phyloP scores from a whole-genome alignment of 2,113 vertebrate genomes.

The Trematocara unimaculatum region DNA sequence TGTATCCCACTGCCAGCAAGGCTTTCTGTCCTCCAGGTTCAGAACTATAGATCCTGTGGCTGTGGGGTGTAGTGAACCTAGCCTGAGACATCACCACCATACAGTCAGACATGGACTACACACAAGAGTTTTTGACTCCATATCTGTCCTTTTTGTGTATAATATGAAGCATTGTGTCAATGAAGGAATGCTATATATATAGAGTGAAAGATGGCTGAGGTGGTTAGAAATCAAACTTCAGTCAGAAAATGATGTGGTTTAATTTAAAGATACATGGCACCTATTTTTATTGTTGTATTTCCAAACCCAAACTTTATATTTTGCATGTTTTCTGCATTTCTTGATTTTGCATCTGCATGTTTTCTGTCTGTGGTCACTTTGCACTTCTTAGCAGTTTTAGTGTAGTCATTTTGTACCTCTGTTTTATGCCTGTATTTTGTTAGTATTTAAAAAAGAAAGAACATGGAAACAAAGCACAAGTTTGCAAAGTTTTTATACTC shows the following conservation, averaged over 20 bases:
- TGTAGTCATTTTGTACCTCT: background rate
- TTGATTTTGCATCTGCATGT: background rate
- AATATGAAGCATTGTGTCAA: background rate
- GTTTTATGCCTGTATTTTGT: background rate
- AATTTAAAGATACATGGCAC: background rate
- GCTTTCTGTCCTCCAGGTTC: conserved; percentile 52
- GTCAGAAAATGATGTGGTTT: background rate
- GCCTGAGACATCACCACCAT: conserved; percentile 88
- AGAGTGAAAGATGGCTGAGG: background rate
- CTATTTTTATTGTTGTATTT: background rate
- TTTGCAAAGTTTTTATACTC: background rate
- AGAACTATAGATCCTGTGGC: conserved; percentile 79
- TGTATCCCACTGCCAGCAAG: background rate
- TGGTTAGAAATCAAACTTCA: background rate
- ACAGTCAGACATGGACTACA: conserved; percentile 83
- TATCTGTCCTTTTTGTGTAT: background rate
- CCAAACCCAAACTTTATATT: background rate
- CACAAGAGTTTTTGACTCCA: conserved; percentile 70
- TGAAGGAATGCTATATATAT: background rate
- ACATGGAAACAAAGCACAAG: background rate
- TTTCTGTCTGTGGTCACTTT: background rate
- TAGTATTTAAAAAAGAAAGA: background rate
- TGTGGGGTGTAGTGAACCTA: conserved; percentile 83
- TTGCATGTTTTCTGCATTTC: background rate
- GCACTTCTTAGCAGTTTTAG: background rate